These are phyloP conservation scores for Ictalurus punctatus DNA, from an alignment of 2,113 vertebrate genomes.

Conservation along the genomic window DNA sequence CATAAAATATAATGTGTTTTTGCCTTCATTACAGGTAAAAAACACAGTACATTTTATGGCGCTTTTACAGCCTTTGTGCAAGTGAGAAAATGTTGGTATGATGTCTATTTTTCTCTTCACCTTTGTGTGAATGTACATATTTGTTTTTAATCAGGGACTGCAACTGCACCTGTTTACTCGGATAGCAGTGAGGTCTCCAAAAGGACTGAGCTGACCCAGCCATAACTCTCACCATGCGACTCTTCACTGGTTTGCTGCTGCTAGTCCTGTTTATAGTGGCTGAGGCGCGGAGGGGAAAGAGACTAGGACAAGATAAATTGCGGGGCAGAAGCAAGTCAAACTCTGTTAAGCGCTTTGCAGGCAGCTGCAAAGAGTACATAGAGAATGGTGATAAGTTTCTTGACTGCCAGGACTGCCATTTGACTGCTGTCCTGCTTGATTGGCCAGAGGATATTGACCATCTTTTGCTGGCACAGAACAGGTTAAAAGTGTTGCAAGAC, in stretches of 20 bases:
- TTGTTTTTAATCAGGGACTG: constrained; percentile 60
- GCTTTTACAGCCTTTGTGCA: neutral
- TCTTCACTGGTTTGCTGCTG: constrained; percentile 74
- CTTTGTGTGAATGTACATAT: neutral
- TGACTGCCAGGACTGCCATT: constrained; percentile 88
- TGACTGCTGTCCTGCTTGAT: constrained; percentile 77
- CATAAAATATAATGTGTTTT: no score
- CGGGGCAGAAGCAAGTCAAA: constrained; percentile 64
- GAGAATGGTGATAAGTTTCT: constrained; percentile 88
- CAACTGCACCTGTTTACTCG: constrained; percentile 69
- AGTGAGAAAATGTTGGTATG: neutral
- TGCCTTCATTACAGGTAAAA: neutral
- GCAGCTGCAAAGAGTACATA: constrained; percentile 82
- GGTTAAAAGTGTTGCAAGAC: constrained; percentile 82
- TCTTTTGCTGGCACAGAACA: constrained; percentile 89
- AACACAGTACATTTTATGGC: neutral
- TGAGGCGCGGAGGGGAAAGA: constrained; percentile 72
- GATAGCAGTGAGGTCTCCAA: constrained; percentile 59
- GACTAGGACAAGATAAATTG: constrained; percentile 55
- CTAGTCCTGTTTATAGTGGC: constrained; percentile 73
- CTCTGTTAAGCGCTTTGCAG: constrained; percentile 77
- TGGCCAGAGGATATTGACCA: constrained; percentile 91
- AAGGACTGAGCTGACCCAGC: constrained; percentile 54
- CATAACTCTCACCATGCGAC: constrained; percentile 79
- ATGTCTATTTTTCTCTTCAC: neutral